Conservation (phyloP, 2,113 vertebrate genomes). For the Macquaria australasica region DNA sequence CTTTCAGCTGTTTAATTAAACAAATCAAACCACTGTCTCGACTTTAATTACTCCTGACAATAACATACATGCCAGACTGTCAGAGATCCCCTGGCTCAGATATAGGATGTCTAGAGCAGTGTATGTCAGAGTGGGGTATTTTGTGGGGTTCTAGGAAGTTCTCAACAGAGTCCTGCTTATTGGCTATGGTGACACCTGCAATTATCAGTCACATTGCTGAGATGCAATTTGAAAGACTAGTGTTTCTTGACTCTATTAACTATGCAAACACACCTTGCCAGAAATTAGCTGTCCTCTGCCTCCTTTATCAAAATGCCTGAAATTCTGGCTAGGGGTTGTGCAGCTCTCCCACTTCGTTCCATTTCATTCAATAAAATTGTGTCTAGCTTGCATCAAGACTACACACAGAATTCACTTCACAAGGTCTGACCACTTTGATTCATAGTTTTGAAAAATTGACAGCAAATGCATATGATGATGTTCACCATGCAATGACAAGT, state of each 20-base stretch:
- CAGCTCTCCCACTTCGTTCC: background rate
- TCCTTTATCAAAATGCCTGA: no score
- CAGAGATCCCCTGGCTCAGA: no score
- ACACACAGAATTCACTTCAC: background rate
- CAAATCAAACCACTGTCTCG: background rate
- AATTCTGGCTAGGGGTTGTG: no score
- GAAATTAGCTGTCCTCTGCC: background rate
- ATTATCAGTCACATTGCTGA: background rate
- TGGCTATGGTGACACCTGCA: background rate
- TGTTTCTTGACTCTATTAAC: background rate
- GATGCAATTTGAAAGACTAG: background rate
- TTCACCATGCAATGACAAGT: background rate
- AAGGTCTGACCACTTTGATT: background rate
- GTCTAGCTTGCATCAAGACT: background rate
- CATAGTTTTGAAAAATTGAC: background rate
- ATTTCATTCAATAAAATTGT: no score
- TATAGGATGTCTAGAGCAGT: background rate
- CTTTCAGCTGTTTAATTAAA: background rate
- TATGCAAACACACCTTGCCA: background rate
- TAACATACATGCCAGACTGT: constrained; percentile 15
- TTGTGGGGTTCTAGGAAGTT: background rate
- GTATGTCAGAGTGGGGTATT: constrained; percentile 4
- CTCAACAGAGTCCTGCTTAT: background rate
- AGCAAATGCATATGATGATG: background rate
- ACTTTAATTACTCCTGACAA: constrained; percentile 23